These are phyloP conservation scores for Drosophila colorata DNA, from an alignment of 2,888 invertebrate species.

Conservation along the genomic window DNA sequence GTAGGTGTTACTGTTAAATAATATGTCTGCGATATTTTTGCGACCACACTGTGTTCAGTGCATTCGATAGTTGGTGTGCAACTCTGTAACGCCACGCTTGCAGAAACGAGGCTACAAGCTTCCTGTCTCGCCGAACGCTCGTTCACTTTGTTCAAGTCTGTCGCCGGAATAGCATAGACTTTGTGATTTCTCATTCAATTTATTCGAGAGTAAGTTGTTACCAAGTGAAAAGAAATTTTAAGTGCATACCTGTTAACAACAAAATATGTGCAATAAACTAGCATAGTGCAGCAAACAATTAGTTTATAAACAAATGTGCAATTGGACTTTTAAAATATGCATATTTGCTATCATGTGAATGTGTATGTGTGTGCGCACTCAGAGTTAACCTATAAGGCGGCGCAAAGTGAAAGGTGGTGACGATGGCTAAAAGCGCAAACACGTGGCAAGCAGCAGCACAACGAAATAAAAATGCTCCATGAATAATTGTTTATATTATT, in stretches of 20 bases:
- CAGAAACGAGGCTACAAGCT: conserved; percentile 74
- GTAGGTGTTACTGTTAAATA: conserved; percentile 1
- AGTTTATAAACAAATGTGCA: conserved; percentile 73
- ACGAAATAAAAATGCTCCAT: conserved; percentile 23
- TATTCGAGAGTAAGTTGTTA: conserved; percentile 82
- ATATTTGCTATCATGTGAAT: conserved; percentile 44
- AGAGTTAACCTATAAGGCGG: conserved; percentile 57
- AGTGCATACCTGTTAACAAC: conserved; percentile 35
- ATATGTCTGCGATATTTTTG: background rate
- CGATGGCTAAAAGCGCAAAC: conserved; percentile 56
- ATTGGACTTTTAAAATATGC: conserved; percentile 46
- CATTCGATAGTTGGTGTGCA: conserved; percentile 23
- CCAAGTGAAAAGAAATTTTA: conserved; percentile 50
- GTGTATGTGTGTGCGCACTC: conserved; percentile 29
- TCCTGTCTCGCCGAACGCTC: conserved; percentile 86
- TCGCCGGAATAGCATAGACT: conserved; percentile 88
- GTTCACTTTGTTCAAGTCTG: conserved; percentile 90
- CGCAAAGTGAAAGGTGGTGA: conserved; percentile 73
- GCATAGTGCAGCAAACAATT: conserved; percentile 37
- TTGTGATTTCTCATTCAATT: conserved; percentile 84
- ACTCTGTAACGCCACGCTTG: conserved; percentile 53
- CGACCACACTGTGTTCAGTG: conserved; percentile 8
- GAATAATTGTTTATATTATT: conserved; percentile 27
- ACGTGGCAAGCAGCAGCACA: conserved; percentile 62
- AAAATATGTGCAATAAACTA: conserved; percentile 49